A percentile compares a stretch with the other conserved stretches of the same genome.
These are phyloP conservation scores for Drosophila leonis DNA, from an alignment of 2,888 invertebrate species.

Conservation along the genomic window DNA sequence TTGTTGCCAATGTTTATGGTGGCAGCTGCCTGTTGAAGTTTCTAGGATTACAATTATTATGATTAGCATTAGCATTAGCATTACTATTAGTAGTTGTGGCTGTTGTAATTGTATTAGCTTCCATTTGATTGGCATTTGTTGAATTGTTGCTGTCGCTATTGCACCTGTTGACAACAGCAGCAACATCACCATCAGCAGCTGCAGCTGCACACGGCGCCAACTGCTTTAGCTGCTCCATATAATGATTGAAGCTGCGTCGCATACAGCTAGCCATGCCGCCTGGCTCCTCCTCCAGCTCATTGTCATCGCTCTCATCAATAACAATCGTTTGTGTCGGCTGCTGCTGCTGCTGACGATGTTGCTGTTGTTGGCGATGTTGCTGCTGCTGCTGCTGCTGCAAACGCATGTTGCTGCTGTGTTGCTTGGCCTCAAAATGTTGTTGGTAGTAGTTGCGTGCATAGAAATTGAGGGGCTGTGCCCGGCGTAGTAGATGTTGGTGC, in stretches of 20 bases:
- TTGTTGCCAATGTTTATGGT: conserved; percentile 43
- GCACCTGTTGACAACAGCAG: conserved; percentile 58
- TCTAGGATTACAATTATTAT: conserved; percentile 57
- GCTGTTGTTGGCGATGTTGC: conserved; percentile 54
- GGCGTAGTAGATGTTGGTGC: conserved; percentile 55
- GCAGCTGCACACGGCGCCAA: conserved; percentile 45
- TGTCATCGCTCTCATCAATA: conserved; percentile 72
- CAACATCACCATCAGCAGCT: background rate
- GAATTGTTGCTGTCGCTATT: conserved; percentile 56
- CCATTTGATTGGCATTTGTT: conserved; percentile 74
- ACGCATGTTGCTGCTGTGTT: conserved; percentile 58
- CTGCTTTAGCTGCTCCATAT: conserved; percentile 71
- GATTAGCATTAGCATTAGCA: conserved; percentile 47
- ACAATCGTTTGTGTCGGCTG: conserved; percentile 59
- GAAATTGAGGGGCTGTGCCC: conserved; percentile 66
- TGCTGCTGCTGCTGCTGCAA: conserved; percentile 51
- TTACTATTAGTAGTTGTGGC: conserved; percentile 43
- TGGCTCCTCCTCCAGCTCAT: conserved; percentile 59
- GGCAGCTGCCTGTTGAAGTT: conserved; percentile 67
- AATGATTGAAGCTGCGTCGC: conserved; percentile 67
- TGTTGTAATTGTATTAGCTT: conserved; percentile 66
- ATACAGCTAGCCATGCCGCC: conserved; percentile 44
- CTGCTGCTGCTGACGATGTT: conserved; percentile 43
- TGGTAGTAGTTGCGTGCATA: conserved; percentile 73
- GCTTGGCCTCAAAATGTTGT: conserved; percentile 46